Base-by-base conservation (phyloP, 2,888 invertebrate species). In the Belgica antarctica region DNA sequence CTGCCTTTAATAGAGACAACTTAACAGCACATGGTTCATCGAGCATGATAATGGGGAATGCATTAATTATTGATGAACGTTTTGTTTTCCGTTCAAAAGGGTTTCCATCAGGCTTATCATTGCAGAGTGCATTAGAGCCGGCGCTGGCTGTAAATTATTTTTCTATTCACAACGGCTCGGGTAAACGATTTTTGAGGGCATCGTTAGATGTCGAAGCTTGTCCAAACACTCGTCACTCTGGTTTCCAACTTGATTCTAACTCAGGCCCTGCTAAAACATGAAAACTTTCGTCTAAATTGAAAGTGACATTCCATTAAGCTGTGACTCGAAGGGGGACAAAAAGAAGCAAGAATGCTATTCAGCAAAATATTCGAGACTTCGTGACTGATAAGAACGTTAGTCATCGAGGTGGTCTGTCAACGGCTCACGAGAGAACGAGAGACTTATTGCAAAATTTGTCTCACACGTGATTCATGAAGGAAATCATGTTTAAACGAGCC, bases 41-140 rank as follows among this genome's bases (percentile, higher is more conserved):
- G 52, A 52, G 22, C 52, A 52, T 52, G 52, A 52, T 52, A 52
- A 52, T 52, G 52, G 52, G 31, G 15, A 52, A 52, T 52, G 52
- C 52, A 52, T 52, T 52, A 52, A 52, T 19, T 52, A 52, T 52
- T 52, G 52, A 52, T 52, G 52, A 52, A 52, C 22, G 41, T 15
- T 41, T 41, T 41, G 4, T 4, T 31, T 12, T 41, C 17, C n/a
- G 3, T 2, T 8, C 17, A n/a, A 10, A 52, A 17, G 52, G 52
- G 17, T 8, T 22, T 52, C 17, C 19, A 52, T 8, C 52, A 22
- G 52, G 2, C 41, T 41, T 41, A 41, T 41, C 41, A 15, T 2
- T 7, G 8, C 22, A 22, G 22, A 52, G n/a, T n/a, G 52, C 52
- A 52, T n/a, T 22, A 2, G 52, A 22, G 22, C 17, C 17, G 17